phyloP scores from a whole-genome alignment of 1,140 invertebrate genomes.

The Drosophila asahinai region DNA sequence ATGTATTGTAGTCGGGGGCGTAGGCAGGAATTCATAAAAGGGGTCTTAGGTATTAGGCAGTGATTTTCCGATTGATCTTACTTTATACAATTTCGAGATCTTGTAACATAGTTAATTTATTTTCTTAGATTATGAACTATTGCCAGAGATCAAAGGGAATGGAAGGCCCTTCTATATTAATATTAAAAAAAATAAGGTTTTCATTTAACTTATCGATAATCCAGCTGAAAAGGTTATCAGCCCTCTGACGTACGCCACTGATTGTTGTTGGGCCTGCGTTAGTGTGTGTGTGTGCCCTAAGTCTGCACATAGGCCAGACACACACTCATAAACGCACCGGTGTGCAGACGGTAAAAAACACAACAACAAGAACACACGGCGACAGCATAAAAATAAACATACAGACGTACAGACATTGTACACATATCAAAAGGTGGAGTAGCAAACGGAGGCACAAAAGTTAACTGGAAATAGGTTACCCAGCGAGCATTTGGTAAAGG shows the following conservation, averaged over 20 bases:
- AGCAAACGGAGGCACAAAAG: slow-evolving; percentile 51
- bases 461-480: slow-evolving; percentile 75
- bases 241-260: neutral
- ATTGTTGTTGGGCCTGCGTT: slow-evolving; percentile 42
- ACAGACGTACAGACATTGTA: slow-evolving; percentile 36
- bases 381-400: slow-evolving; percentile 78
- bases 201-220: neutral
- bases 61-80: neutral
- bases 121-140: too few relatives aligned
- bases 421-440: slow-evolving; percentile 10
- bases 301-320: slow-evolving; percentile 79
- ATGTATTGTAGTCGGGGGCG: slow-evolving; percentile 16
- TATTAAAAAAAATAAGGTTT: too few relatives aligned
- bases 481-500: slow-evolving; percentile 32
- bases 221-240: neutral
- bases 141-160: too few relatives aligned
- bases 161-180: too few relatives aligned
- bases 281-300: slow-evolving; percentile 40
- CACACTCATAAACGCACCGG: slow-evolving; percentile 46
- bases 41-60: neutral
- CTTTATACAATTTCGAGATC: neutral
- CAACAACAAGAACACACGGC: slow-evolving; percentile 72
- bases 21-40: neutral
- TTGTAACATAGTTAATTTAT: neutral
- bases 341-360: slow-evolving; percentile 55